Evolutionary conservation across 2,113 vertebrate genomes (phyloP), one percentile per base, ranked within the genome.

Genomic region (Bettongia penicillata): DNA sequence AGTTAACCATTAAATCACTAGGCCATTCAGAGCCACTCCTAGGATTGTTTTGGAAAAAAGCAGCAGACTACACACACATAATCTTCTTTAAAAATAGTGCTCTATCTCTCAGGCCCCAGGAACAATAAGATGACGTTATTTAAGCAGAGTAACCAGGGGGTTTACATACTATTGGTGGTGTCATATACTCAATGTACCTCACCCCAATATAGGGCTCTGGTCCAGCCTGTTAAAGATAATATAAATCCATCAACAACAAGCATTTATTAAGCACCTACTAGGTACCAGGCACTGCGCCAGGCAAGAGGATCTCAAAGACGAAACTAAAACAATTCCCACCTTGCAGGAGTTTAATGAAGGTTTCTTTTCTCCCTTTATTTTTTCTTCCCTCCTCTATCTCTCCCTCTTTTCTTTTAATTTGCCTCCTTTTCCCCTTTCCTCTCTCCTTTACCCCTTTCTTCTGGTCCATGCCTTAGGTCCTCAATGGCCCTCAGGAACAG

Each of bases 1-100:
- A 91, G 31, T 94, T 90, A 96, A 95, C 91, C 90, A 16, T 31
- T n/a, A 97, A 91, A n/a, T 92, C 90, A 94, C 37, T 50, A 93
- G 50, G 51, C n/a, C 61, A 49, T 95, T 95, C 94, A 51, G 91
- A 93, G 93, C 51, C 93, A 37, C 25, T 53, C 25, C 90, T 96
- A 89, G 68, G 90, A 95, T 93, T 49, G 28, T n/a, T 48, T 92
- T 95, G 68, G 53, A 9, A n/a, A 92, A 93, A 77, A 91, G 11
- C 51, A 95, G 89, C 19, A 24, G 77, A 53, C 93, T 84, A 90
- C 19, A 43, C 2, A 23, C 19, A 43, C n/a, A 84, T 53, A 93
- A 92, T 23, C 49, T n/a, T 90, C n/a, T 16, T 89, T 37, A 43
- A 0, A 1, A 1, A 22, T 9, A 23, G 16, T 50, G 22, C 1